Evolutionary conservation across 2,888 invertebrate genomes (phyloP), one percentile per base, ranked within the genome.

Genomic region (Trilocha varians): DNA sequence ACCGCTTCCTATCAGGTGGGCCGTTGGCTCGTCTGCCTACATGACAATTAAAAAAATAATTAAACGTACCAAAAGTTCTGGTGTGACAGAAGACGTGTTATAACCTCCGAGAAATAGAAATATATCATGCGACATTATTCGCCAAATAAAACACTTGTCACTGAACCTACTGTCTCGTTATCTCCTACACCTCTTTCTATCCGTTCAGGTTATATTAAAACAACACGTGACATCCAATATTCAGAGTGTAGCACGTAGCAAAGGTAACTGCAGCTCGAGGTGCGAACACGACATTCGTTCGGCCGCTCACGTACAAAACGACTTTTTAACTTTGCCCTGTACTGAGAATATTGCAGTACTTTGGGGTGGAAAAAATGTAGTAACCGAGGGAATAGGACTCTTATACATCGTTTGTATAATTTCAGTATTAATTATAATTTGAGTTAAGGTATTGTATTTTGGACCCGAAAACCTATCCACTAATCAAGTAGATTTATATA

Each of bases 171-270:
- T 33, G 13, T 17, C 0, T 11, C 25, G 8, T 9, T 9, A 9
- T 35, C 32, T 4, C 34, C 38, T 38, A 8, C 14, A 48, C 46
- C 48, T 45, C 47, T 48, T 49, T 55, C 56, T 50, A 55, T 60
- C 53, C 55, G 53, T 50, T 55, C 55, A 50, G 50, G 55, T 51
- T 54, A 60, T 59, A 58, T 57, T 59, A 60, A 53, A 53, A 52
- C 52, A 53, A 55, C 57, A 58, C 57, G 56, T 52, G 60, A 53
- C 55, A 57, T 63, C 46, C 52, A 58, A 59, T 64, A 65, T 64
- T 59, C 59, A 62, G 52, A 46, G 43, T 43, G 50, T 46, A 45
- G 52, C 53, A 48, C 47, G 44, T 50, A 36, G 43, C 44, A 34
- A 49, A 45, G 48, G 54, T 48, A 32, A 47, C 50, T 52, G 52